phyloP scores from a whole-genome alignment of 2,797 vertebrate genomes.

The Bovichtus diacanthus region DNA sequence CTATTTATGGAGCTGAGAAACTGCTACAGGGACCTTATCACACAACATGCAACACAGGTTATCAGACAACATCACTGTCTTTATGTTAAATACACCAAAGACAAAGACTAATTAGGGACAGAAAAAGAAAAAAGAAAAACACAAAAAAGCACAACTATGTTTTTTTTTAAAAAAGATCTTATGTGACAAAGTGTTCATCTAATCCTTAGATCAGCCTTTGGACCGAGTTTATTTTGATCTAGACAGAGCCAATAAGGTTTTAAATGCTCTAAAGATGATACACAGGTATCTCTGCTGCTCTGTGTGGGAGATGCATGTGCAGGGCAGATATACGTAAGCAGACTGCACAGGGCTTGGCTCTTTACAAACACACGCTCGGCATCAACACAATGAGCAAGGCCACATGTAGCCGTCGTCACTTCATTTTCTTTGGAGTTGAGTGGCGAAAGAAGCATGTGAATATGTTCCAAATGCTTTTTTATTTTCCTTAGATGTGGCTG shows the following conservation, averaged over 20 bases:
- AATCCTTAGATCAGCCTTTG: not conserved
- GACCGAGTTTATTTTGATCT: not conserved
- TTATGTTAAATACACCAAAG: not conserved
- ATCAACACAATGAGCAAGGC: not conserved
- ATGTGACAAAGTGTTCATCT: not conserved
- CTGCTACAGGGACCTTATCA: slow-evolving; percentile 5
- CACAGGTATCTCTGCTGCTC: slow-evolving; percentile 7
- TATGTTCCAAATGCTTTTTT: not conserved
- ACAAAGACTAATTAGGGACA: not conserved
- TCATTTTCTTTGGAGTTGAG: not conserved
- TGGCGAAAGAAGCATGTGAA: not conserved
- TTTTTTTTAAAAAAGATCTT: slow-evolving; percentile 3
- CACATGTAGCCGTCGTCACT: not conserved
- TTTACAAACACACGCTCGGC: not conserved
- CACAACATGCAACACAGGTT: slow-evolving; percentile 1
- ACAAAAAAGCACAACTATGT: not conserved
- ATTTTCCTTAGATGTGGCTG: not conserved
- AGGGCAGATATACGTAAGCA: slow-evolving; percentile 7
- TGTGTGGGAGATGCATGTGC: slow-evolving; percentile 18
- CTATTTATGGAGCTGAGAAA: slow-evolving; percentile 54
- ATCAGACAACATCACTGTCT: not conserved
- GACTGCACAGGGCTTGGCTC: slow-evolving; percentile 11
- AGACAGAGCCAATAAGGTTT: not conserved
- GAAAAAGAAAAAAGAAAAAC: not conserved
- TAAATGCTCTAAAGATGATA: slow-evolving; percentile 5